Evolutionary conservation across 2,797 vertebrate species (phyloP), one percentile per base, ranked within the genome.

Genomic region (Potorous gilbertii): DNA sequence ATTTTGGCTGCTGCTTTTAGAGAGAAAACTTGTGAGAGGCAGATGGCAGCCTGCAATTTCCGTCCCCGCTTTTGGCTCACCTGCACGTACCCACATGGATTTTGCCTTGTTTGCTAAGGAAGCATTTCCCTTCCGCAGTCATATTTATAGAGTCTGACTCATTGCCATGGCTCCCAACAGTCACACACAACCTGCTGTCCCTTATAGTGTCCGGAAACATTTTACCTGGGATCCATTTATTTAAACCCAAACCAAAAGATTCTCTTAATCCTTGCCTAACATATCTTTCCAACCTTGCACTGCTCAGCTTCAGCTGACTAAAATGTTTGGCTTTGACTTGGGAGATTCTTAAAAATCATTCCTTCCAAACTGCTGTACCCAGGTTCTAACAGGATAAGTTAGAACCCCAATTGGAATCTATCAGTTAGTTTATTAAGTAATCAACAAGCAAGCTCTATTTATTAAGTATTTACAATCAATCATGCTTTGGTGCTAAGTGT

Each of bases 51-150:
- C 81, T 97, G 74, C 93, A 94, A 95, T 92, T 97, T 95, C 62
- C 94, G 93, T 91, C 27, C 89, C 92, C 94, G 66, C 92, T 96
- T 97, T 95, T 97, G 95, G 93, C 92, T 97, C 96, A 97, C 95
- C 96, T 97, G 92, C n/a, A 8, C 40, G 92, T 28, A 97, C 92
- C 92, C 95, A 74, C 52, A 94, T n/a, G 93, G 66, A 94, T 81
- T 59, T 50, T 95, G 96, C 24, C 56, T 87, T 95, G n/a, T 57
- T 96, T 97, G 90, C 92, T 95, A 97, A 97, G 97, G 95, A 98
- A 96, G 90, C 6, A 92, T 95, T 96, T 97, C 62, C 93, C 46
- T 31, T 56, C 89, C 96, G 90, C 90, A 95, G 0, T 56, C 91
- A 62, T 54, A 93, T 96, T 96, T 97, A 95, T 93, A 97, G 57